phyloP scores from a whole-genome alignment of 2,888 invertebrate species.

The Pyrocoelia pectoralis region DNA sequence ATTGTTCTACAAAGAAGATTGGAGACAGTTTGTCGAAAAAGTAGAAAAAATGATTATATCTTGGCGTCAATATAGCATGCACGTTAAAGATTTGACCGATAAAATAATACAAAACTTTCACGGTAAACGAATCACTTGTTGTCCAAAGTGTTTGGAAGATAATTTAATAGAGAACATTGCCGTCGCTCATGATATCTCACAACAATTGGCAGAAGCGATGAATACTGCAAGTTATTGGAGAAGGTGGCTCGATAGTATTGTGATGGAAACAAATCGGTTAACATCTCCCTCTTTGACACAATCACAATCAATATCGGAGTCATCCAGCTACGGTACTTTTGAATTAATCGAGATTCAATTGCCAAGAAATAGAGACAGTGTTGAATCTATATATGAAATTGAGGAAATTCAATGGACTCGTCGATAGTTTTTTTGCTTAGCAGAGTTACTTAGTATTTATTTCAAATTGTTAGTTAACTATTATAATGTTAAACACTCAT shows the following conservation, averaged over 20 bases:
- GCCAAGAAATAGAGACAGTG: constrained; percentile 29
- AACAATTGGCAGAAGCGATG: constrained; percentile 53
- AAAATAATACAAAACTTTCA: constrained; percentile 52
- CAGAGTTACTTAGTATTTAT: too few relatives aligned
- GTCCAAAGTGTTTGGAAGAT: constrained; percentile 54
- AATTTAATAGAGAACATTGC: constrained; percentile 52
- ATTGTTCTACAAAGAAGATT: constrained; percentile 39
- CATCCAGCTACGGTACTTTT: constrained; percentile 14
- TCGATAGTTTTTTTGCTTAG: too few relatives aligned
- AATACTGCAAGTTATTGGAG: constrained; percentile 54
- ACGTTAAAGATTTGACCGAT: constrained; percentile 53
- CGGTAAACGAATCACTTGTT: constrained; percentile 51
- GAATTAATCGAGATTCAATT: constrained; percentile 22
- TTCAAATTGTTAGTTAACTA: too few relatives aligned
- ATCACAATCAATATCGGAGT: constrained; percentile 7
- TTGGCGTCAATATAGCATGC: constrained; percentile 54
- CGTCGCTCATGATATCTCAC: constrained; percentile 52
- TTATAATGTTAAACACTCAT: too few relatives aligned
- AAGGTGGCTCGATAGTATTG: constrained; percentile 50
- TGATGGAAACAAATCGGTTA: constrained; percentile 48
- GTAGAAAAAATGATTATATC: constrained; percentile 50
- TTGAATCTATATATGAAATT: constrained; percentile 45
- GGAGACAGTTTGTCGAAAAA: constrained; percentile 50
- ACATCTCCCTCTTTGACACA: constrained; percentile 28
- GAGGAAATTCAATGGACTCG: constrained; percentile 36